Percentiles rank a stretch among this genome's conserved stretches.
phyloP scores from a whole-genome alignment of 2,797 vertebrate genomes.

The Spinus olivaceus region DNA sequence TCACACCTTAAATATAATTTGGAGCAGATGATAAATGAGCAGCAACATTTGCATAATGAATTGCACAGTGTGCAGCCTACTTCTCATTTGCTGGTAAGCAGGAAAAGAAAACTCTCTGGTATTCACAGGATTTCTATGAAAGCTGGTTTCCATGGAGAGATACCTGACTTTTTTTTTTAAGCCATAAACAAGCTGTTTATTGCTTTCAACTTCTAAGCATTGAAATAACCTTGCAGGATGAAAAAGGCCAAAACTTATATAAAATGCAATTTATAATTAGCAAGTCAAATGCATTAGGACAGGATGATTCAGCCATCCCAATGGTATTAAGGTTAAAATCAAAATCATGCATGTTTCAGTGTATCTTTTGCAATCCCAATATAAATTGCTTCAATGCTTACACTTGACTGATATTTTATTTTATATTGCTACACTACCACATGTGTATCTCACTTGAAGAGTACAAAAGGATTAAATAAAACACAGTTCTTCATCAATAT shows the following conservation, averaged over 20 bases:
- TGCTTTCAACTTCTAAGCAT: background rate
- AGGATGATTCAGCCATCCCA: background rate
- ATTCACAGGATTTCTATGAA: slow-evolving; percentile 9
- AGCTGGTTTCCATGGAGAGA: slow-evolving; percentile 46
- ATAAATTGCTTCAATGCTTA: background rate
- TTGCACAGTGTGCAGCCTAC: background rate
- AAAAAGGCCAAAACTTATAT: background rate
- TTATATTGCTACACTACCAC: background rate
- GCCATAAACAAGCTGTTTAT: background rate
- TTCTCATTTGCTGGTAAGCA: background rate
- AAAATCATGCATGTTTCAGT: background rate
- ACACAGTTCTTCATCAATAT: background rate
- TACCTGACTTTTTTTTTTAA: background rate
- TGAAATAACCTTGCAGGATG: background rate
- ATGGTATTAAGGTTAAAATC: background rate
- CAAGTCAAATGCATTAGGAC: background rate
- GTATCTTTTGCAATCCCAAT: background rate
- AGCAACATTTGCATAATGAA: background rate
- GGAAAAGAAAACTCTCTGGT: background rate
- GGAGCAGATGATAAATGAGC: background rate
- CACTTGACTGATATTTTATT: background rate
- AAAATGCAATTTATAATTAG: background rate
- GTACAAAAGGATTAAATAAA: background rate
- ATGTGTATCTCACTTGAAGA: background rate
- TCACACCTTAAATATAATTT: background rate